phyloP scores from a whole-genome alignment of 2,888 invertebrate species.

The Mechanitis messenoides region DNA sequence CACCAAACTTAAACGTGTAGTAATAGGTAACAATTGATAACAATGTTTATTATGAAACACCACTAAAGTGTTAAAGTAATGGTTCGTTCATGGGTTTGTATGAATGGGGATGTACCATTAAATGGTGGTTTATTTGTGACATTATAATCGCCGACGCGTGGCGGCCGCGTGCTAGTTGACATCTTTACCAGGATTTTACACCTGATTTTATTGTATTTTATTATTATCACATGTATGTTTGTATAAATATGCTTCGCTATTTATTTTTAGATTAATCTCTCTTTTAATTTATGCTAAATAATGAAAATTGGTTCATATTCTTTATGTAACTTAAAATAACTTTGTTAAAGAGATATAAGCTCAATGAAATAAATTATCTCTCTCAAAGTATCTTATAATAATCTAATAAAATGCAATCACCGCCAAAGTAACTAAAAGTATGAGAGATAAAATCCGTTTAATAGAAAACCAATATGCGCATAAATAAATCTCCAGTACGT shows the following conservation, averaged over 20 bases:
- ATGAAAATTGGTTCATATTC: too few relatives aligned
- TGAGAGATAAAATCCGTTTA: slow-evolving; percentile 37
- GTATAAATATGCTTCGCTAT: too few relatives aligned
- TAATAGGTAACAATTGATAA: background rate
- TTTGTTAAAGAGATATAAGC: background rate
- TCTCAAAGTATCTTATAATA: background rate
- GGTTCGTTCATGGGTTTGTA: background rate
- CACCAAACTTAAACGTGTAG: slow-evolving; percentile 1
- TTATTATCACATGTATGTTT: background rate
- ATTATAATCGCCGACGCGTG: slow-evolving; percentile 52
- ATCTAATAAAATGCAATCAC: background rate
- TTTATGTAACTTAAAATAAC: too few relatives aligned
- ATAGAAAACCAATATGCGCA: slow-evolving; percentile 61
- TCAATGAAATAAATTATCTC: slow-evolving; percentile 2
- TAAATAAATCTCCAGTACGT: slow-evolving; percentile 50
- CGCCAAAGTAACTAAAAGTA: background rate
- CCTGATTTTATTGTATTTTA: background rate
- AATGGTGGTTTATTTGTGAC: slow-evolving; percentile 8
- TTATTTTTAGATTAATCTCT: background rate
- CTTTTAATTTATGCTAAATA: too few relatives aligned
- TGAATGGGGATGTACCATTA: slow-evolving; percentile 15
- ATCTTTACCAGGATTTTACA: slow-evolving; percentile 1
- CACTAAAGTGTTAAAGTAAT: background rate
- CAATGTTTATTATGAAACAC: background rate
- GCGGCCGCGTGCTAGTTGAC: slow-evolving; percentile 41